Evolutionary conservation across 1,140 invertebrate genomes (phyloP).

Genomic region (Apolygus lucorum): DNA sequence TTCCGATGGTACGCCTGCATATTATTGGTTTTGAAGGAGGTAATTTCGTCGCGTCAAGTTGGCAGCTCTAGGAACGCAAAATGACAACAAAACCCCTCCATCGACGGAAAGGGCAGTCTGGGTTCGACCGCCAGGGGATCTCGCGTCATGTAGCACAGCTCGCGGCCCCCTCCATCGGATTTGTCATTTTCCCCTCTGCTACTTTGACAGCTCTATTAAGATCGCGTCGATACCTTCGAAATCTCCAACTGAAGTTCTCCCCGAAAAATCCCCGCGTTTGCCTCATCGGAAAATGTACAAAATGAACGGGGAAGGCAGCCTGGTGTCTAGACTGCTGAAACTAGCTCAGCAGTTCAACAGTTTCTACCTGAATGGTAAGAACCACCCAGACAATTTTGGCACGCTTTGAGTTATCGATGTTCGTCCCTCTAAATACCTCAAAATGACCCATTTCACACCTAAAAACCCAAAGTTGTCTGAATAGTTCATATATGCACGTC

Average conservation of each 20-base stretch:
- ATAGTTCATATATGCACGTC: no score
- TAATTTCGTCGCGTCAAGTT: background rate
- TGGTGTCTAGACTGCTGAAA: conserved; percentile 43
- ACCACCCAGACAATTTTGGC: no score
- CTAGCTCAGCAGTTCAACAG: conserved; percentile 75
- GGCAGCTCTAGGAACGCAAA: background rate
- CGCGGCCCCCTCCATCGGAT: background rate
- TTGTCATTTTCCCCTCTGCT: background rate
- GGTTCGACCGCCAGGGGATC: background rate
- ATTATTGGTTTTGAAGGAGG: background rate
- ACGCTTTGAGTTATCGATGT: no score
- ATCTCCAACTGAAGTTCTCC: no score
- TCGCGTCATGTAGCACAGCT: background rate
- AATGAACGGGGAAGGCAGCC: conserved; percentile 21
- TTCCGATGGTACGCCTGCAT: background rate
- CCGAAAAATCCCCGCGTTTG: background rate
- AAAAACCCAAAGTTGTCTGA: no score
- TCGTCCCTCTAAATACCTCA: no score
- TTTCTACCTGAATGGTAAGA: conserved; percentile 72
- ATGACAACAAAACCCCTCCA: conserved; percentile 2
- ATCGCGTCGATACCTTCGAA: no score
- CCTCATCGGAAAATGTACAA: conserved; percentile 10
- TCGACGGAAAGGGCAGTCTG: background rate
- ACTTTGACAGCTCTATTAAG: background rate
- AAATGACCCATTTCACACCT: no score